These are phyloP conservation scores for Mimumesa dahlbomi DNA, from an alignment of 2,888 invertebrate genomes.

Conservation along the genomic window DNA sequence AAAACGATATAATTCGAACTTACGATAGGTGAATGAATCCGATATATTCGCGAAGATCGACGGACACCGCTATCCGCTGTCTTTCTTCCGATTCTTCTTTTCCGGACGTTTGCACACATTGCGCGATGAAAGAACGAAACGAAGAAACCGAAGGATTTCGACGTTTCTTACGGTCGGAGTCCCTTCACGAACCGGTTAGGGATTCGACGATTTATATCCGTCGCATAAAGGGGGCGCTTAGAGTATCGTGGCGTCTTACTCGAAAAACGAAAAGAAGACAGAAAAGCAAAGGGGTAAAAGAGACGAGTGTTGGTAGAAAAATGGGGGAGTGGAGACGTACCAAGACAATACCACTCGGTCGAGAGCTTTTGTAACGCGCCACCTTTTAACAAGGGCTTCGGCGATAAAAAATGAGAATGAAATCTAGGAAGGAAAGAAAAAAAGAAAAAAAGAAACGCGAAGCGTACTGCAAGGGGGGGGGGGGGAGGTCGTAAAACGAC, in stretches of 20 bases:
- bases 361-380: slow-evolving; percentile 46
- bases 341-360: slow-evolving; percentile 42
- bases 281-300: slow-evolving; percentile 17
- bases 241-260: slow-evolving; percentile 32
- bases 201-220: slow-evolving; percentile 73
- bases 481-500: slow-evolving; percentile 21
- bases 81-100: slow-evolving; percentile 44
- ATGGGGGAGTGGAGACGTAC: slow-evolving; percentile 18
- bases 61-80: slow-evolving; percentile 35
- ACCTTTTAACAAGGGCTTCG: slow-evolving; percentile 38
- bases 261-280: slow-evolving; percentile 17
- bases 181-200: slow-evolving; percentile 70
- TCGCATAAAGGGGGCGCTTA: slow-evolving; percentile 61
- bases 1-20: neutral
- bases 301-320: no score
- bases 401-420: slow-evolving; percentile 45
- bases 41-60: slow-evolving; percentile 36
- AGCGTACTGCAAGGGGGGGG: no score
- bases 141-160: slow-evolving; percentile 60
- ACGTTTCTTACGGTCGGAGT: slow-evolving; percentile 58
- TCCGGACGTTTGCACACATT: slow-evolving; percentile 13
- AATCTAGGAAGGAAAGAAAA: no score
- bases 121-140: slow-evolving; percentile 41
- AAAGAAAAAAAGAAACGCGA: no score
- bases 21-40: slow-evolving; percentile 23